These are phyloP conservation scores for Delphinapterus leucas DNA, from an alignment of 2,113 vertebrate species.

Conservation along the genomic window DNA sequence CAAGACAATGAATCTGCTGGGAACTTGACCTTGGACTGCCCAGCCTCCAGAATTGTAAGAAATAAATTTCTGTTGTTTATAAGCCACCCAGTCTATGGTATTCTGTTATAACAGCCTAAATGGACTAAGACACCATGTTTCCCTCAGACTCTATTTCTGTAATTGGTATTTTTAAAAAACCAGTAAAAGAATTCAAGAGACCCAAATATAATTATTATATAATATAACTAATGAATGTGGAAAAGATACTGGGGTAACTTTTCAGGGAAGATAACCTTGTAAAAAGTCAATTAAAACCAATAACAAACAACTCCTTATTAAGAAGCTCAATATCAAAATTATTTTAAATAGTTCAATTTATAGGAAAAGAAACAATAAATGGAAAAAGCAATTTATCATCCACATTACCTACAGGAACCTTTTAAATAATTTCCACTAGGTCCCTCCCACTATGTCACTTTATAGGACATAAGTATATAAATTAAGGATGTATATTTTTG, in stretches of 20 bases:
- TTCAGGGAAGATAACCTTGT: not conserved
- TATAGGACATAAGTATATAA: not conserved
- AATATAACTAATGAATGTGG: not conserved
- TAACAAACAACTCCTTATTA: not conserved
- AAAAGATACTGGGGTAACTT: not conserved
- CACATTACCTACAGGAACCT: not conserved
- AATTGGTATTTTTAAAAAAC: not conserved
- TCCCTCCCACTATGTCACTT: not conserved
- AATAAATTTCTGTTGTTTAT: not conserved
- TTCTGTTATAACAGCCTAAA: not conserved
- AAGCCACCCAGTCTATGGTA: not conserved
- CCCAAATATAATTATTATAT: not conserved
- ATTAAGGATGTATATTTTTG: not conserved
- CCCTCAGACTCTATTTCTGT: not conserved
- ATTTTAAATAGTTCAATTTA: constrained; percentile 36
- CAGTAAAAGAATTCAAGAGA: not conserved
- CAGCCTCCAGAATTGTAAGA: not conserved
- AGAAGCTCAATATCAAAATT: not conserved
- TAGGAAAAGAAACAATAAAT: not conserved
- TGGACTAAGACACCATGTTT: not conserved
- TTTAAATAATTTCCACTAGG: not conserved
- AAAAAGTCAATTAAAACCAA: constrained; percentile 20
- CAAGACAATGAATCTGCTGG: not conserved
- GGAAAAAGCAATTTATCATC: constrained; percentile 12
- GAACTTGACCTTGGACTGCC: not conserved